phyloP scores from a whole-genome alignment of 2,888 invertebrate genomes.

The Agrochola lychnidis region DNA sequence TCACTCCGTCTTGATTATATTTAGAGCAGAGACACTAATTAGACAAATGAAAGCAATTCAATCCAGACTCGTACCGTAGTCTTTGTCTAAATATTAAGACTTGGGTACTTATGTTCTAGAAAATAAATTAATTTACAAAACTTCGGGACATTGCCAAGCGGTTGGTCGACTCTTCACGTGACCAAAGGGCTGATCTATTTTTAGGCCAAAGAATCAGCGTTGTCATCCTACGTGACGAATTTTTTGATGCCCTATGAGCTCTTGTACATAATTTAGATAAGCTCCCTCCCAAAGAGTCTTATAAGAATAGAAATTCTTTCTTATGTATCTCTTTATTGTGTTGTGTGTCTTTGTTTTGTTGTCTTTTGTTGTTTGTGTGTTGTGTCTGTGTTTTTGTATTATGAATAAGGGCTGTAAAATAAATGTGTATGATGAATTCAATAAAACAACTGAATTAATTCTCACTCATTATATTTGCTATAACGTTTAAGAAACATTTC shows the following conservation, averaged over 20 bases:
- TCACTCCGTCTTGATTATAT: conserved; percentile 12
- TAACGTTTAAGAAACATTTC: conserved; percentile 83
- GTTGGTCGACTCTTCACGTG: background rate
- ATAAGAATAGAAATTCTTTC: background rate
- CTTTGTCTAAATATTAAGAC: background rate
- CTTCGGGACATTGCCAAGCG: background rate
- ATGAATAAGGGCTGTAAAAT: background rate
- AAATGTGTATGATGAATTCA: conserved; percentile 15
- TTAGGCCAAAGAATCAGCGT: background rate
- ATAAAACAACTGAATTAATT: conserved; percentile 71
- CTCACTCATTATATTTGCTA: conserved; percentile 85
- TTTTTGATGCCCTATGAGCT: too few species aligned
- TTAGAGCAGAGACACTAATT: conserved; percentile 10
- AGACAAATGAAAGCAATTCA: conserved; percentile 40
- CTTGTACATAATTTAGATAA: too few species aligned
- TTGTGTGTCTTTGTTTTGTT: background rate
- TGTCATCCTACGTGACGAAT: background rate
- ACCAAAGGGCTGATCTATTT: background rate
- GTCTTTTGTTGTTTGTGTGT: background rate
- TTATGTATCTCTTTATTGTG: background rate
- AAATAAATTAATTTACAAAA: background rate
- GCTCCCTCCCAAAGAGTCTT: background rate
- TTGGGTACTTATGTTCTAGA: background rate
- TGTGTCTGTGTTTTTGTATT: background rate
- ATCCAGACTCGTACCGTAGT: conserved; percentile 27